Conservation (phyloP, 1,140 invertebrate genomes). For the Drosophila bipectinata region DNA sequence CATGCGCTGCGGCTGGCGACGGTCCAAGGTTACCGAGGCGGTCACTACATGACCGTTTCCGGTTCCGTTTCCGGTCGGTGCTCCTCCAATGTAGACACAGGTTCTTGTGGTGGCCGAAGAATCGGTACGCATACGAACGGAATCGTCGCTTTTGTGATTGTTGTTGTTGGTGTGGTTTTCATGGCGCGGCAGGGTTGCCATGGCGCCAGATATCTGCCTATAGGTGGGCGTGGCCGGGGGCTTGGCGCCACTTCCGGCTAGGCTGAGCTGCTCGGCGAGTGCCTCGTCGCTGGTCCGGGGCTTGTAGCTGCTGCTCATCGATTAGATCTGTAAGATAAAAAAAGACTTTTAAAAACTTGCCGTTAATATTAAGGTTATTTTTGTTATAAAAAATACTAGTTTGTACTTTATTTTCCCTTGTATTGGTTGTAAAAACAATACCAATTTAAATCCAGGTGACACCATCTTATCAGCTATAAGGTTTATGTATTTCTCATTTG, state of each 20-base stretch:
- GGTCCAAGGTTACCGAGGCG: slow-evolving; percentile 62
- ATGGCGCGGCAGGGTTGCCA: slow-evolving; percentile 63
- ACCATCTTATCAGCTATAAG: neutral
- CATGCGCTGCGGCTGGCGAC: slow-evolving; percentile 72
- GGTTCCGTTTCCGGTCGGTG: slow-evolving; percentile 16
- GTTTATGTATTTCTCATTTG: slow-evolving; percentile 6
- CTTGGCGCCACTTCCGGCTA: slow-evolving; percentile 50
- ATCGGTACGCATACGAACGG: slow-evolving; percentile 59
- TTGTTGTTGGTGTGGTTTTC: slow-evolving; percentile 44
- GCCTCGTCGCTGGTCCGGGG: slow-evolving; percentile 68
- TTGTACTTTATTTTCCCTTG: no score
- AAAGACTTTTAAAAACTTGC: neutral
- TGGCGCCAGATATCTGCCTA: slow-evolving; percentile 65
- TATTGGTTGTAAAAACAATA: neutral
- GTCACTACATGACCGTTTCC: slow-evolving; percentile 16
- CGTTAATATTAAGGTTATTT: neutral
- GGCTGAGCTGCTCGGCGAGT: slow-evolving; percentile 67
- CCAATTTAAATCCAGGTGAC: neutral
- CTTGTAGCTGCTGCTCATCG: slow-evolving; percentile 68
- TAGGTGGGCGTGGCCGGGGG: slow-evolving; percentile 50
- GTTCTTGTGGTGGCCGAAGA: slow-evolving; percentile 57
- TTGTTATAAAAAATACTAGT: neutral
- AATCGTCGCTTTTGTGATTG: slow-evolving; percentile 27
- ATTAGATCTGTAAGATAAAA: slow-evolving; percentile 56
- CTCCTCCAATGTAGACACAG: slow-evolving; percentile 74